Conservation (phyloP, 2,113 vertebrate genomes). For the Cyprinus carpio region DNA sequence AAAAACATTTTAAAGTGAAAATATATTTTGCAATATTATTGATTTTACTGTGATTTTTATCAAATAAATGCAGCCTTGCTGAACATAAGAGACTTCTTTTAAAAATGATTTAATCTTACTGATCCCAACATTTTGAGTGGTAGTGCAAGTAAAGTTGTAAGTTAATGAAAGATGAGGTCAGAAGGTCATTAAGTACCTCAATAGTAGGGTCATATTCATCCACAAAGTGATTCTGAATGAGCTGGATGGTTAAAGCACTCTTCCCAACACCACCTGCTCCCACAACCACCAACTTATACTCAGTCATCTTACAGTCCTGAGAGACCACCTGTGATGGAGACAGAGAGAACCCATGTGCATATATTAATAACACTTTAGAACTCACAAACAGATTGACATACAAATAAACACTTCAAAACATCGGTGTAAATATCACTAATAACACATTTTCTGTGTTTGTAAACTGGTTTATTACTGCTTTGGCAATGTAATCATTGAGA, state of each 20-base stretch:
- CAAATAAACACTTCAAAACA: not conserved
- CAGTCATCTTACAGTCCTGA: constrained; percentile 77
- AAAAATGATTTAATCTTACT: too few species aligned
- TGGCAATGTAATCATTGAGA: not conserved
- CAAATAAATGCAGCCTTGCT: not conserved
- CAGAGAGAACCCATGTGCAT: not conserved
- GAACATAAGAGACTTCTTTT: too few species aligned
- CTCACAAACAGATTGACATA: not conserved
- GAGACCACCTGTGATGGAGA: constrained; percentile 41
- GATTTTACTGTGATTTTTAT: not conserved
- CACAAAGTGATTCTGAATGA: constrained; percentile 91
- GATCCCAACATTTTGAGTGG: too few species aligned
- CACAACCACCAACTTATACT: constrained; percentile 90
- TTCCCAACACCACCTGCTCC: constrained; percentile 88
- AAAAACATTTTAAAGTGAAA: not conserved
- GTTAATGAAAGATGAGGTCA: too few species aligned
- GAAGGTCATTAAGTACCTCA: constrained; percentile 71
- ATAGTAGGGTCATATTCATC: constrained; percentile 90
- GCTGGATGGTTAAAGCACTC: constrained; percentile 87
- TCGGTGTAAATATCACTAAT: not conserved
- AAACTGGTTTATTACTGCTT: not conserved
- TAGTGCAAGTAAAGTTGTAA: not conserved
- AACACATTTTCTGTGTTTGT: not conserved
- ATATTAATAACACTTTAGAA: not conserved
- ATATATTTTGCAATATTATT: not conserved